A percentile compares a stretch with the other conserved stretches of the same genome.
These are phyloP conservation scores for Heptranchias perlo DNA, from an alignment of 2,113 vertebrate genomes.

Conservation along the genomic window DNA sequence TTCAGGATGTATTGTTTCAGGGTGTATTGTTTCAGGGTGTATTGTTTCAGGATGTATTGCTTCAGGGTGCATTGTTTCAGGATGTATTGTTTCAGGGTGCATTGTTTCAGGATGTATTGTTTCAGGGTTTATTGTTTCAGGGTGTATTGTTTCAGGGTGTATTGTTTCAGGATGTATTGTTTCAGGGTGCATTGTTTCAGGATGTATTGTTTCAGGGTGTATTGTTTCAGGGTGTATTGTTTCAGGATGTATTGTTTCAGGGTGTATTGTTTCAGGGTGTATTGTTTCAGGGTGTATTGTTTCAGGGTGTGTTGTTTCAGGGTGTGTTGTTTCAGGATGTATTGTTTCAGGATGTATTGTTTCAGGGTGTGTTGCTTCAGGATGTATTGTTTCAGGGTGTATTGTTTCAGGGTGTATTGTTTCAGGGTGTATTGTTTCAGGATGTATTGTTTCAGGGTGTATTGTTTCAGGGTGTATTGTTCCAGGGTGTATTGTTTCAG, in stretches of 20 bases:
- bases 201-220: too few relatives aligned
- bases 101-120: neutral
- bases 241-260: neutral
- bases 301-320: too few relatives aligned
- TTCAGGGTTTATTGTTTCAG: neutral
- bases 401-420: neutral
- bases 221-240: neutral
- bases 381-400: neutral
- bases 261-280: neutral
- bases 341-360: neutral
- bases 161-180: too few relatives aligned
- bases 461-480: neutral
- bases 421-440: neutral
- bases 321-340: neutral
- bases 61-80: too few relatives aligned
- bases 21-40: neutral
- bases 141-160: neutral
- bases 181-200: neutral
- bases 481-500: neutral
- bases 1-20: neutral
- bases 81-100: neutral
- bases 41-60: neutral
- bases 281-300: neutral
- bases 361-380: neutral
- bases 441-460: too few relatives aligned